phyloP scores from a whole-genome alignment of 2,888 invertebrate species.

The Laspeyria flexula region DNA sequence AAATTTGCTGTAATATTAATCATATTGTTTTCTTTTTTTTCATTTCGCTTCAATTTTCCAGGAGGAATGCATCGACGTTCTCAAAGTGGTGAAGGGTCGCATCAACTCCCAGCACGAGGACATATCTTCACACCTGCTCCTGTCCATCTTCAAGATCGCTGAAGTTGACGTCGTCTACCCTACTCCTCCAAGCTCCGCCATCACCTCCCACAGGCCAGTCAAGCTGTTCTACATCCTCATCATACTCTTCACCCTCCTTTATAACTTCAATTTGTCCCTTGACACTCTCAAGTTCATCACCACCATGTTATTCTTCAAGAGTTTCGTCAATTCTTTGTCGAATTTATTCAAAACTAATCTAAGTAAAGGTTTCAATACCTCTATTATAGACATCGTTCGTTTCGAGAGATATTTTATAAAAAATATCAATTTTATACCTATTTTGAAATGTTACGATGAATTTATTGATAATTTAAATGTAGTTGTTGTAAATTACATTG shows the following conservation, averaged over 20 bases:
- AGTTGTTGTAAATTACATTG: slow-evolving; percentile 67
- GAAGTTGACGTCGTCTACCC: slow-evolving; percentile 95
- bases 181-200: slow-evolving; percentile 85
- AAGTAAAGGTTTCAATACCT: slow-evolving; percentile 36
- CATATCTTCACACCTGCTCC: slow-evolving; percentile 93
- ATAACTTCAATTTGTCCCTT: slow-evolving; percentile 53
- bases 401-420: slow-evolving; percentile 73
- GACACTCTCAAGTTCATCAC: slow-evolving; percentile 27
- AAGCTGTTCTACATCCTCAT: slow-evolving; percentile 64
- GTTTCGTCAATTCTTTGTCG: slow-evolving; percentile 73
- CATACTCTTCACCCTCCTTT: slow-evolving; percentile 62
- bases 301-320: slow-evolving; percentile 47
- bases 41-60: slow-evolving; percentile 68
- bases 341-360: slow-evolving; percentile 67
- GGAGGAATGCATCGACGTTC: slow-evolving; percentile 94
- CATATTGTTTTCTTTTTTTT: too few species aligned
- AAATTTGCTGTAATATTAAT: too few species aligned
- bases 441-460: slow-evolving; percentile 76
- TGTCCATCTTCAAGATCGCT: slow-evolving; percentile 96
- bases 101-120: slow-evolving; percentile 95
- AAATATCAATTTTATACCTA: slow-evolving; percentile 70
- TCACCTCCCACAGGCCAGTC: slow-evolving; percentile 59
- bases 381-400: slow-evolving; percentile 62
- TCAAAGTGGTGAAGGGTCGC: slow-evolving; percentile 93
- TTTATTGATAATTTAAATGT: slow-evolving; percentile 66